Conservation (phyloP, 2,113 vertebrate species). For the Misgurnus anguillicaudatus region DNA sequence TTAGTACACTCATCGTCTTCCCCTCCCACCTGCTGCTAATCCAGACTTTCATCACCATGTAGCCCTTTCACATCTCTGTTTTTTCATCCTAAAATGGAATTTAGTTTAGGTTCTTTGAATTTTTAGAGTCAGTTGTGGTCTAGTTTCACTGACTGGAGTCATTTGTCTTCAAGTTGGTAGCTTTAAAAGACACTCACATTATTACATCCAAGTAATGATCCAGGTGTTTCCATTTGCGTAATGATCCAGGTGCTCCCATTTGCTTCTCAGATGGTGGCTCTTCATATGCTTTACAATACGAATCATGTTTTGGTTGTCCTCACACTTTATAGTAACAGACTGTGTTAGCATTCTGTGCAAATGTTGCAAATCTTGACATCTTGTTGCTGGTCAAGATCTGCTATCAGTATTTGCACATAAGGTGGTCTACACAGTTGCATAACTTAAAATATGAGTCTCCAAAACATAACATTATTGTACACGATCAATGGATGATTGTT, state of each 20-base stretch:
- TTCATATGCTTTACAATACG: too few relatives aligned
- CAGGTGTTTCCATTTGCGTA: not conserved
- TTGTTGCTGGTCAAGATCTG: not conserved
- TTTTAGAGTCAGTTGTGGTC: not conserved
- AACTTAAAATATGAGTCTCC: not conserved
- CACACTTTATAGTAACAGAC: not conserved
- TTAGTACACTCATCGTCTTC: too few relatives aligned
- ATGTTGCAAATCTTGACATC: not conserved
- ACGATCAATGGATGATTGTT: not conserved
- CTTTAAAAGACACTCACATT: not conserved
- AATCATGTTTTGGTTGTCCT: not conserved
- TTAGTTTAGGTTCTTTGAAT: too few relatives aligned
- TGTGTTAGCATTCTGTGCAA: not conserved
- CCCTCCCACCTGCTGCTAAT: too few relatives aligned
- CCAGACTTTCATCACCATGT: too few relatives aligned
- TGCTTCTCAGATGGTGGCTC: too few relatives aligned
- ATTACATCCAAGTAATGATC: not conserved
- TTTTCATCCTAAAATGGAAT: too few relatives aligned
- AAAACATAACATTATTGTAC: not conserved
- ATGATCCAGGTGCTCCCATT: too few relatives aligned
- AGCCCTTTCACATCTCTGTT: too few relatives aligned
- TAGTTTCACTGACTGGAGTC: not conserved
- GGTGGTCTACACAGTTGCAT: not conserved
- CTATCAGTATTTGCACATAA: not conserved
- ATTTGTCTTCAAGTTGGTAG: not conserved